Base-by-base conservation (phyloP, 2,797 vertebrate species). In the Numenius phaeopus region DNA sequence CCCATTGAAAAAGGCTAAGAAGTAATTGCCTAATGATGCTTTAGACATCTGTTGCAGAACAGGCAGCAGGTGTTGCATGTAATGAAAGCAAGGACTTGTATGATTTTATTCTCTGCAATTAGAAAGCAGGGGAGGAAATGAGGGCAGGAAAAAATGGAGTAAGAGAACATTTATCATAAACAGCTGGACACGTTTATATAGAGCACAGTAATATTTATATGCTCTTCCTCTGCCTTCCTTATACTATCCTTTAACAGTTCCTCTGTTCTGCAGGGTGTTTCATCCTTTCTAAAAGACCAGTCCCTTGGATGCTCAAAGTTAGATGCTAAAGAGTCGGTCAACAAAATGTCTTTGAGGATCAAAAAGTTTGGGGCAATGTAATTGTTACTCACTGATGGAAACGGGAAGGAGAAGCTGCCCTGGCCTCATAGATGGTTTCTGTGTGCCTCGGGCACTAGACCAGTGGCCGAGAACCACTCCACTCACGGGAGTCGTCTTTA, bases 11-110 rank as follows among this genome's bases (percentile, higher is more conserved):
- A 94, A 82, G 54, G 46, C 61, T 88, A 42, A 89, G 54, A 92
- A 95, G 50, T 91, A 69, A 94, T 75, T 92, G 54, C 57, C 58
- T 88, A 86, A 94, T 27, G 84, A 86, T 92, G 69, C 69, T 92
- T 65, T 87, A 78, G 92, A 94, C 92, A 94, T 97, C 95, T 96
- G 94, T 94, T 97, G 90, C 64, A 75, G 92, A 92, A 81, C 76
- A 94, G 76, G 72, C 84, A 92, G 87, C 95, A 96, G 89, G 94
- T 96, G 95, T 87, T 94, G 66, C 40, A 55, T 57, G 78, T 90
- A 96, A 94, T 83, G 89, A 96, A 92, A 87, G 81, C 89, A 83
- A 84, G 70, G 30, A 79, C 49, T 96, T 87, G 54, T 54, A 92
- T 81, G 89, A 32, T 67, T 92, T 96, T 87, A 91, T 95, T 90